Percentiles rank a stretch among this genome's conserved stretches.
phyloP scores from a whole-genome alignment of 2,888 invertebrate genomes.

The Pardosa pseudoannulata region DNA sequence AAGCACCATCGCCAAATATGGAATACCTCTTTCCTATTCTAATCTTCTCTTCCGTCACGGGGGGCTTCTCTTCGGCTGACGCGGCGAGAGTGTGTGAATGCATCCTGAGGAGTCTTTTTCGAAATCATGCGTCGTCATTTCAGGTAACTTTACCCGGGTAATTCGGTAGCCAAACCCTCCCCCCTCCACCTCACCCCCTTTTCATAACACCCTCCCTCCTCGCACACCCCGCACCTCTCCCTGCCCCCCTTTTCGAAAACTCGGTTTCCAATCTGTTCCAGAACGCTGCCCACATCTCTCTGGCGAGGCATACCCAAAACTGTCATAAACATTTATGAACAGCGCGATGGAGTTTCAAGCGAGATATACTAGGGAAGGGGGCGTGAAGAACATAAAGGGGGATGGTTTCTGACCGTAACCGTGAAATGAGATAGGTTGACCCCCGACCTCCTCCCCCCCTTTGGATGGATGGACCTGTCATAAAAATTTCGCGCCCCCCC shows the following conservation, averaged over 20 bases:
- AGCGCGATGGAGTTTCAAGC: slow-evolving; percentile 46
- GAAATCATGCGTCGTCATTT: slow-evolving; percentile 61
- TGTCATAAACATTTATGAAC: slow-evolving; percentile 73
- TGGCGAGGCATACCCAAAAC: slow-evolving; percentile 68
- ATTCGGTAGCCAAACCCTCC: slow-evolving; percentile 30
- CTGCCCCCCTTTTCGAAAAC: slow-evolving; percentile 31
- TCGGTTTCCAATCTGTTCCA: slow-evolving; percentile 71
- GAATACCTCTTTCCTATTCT: not conserved
- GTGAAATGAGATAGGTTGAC: slow-evolving; percentile 73
- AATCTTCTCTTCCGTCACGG: slow-evolving; percentile 61
- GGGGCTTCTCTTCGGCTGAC: slow-evolving; percentile 35
- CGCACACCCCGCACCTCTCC: not conserved
- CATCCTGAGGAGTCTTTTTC: slow-evolving; percentile 60
- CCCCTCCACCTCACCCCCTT: not conserved
- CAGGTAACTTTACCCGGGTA: slow-evolving; percentile 71
- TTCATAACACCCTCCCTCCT: slow-evolving; percentile 18
- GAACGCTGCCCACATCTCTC: slow-evolving; percentile 67
- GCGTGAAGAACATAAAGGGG: not conserved
- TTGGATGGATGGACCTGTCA: slow-evolving; percentile 68
- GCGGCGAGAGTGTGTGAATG: slow-evolving; percentile 45
- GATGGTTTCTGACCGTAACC: slow-evolving; percentile 69
- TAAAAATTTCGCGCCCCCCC: slow-evolving; percentile 40
- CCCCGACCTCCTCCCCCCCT: slow-evolving; percentile 42
- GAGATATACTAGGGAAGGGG: slow-evolving; percentile 1
- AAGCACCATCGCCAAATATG: not conserved